phyloP scores from a whole-genome alignment of 2,113 vertebrate genomes.

The Mirza zaza region DNA sequence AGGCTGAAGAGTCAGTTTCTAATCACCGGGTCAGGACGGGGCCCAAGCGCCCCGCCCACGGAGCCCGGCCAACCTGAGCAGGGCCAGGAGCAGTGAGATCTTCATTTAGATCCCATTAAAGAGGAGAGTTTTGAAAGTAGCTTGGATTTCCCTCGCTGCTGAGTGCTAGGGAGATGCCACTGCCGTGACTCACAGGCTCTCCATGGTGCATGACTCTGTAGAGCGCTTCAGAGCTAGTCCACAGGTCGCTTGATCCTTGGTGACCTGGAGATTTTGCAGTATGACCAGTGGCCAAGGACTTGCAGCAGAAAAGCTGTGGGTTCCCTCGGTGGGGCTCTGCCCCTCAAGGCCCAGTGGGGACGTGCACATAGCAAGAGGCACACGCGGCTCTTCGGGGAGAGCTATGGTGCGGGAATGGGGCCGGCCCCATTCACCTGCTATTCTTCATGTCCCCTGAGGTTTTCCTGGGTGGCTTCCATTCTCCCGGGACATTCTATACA shows the following conservation, averaged over 20 bases:
- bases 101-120: conserved; percentile 4
- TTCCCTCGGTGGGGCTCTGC: not conserved
- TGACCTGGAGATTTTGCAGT: not conserved
- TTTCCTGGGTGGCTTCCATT: not conserved
- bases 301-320: not conserved
- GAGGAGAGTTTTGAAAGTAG: conserved; percentile 3
- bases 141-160: not conserved
- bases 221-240: not conserved
- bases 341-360: too few relatives aligned
- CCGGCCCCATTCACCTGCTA: too few relatives aligned
- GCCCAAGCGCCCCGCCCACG: not conserved
- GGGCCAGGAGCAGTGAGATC: not conserved
- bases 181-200: not conserved
- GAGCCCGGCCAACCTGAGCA: not conserved
- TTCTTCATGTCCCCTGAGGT: not conserved
- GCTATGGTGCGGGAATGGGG: too few relatives aligned
- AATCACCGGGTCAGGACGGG: not conserved
- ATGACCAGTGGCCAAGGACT: not conserved
- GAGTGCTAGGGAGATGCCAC: not conserved
- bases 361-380: rapidly evolving
- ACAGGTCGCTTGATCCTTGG: not conserved
- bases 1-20: conserved; percentile 34
- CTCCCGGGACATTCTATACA: not conserved
- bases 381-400: not conserved
- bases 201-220: not conserved